Conservation (phyloP, 1,140 invertebrate species). For the Micrasema minimum region DNA sequence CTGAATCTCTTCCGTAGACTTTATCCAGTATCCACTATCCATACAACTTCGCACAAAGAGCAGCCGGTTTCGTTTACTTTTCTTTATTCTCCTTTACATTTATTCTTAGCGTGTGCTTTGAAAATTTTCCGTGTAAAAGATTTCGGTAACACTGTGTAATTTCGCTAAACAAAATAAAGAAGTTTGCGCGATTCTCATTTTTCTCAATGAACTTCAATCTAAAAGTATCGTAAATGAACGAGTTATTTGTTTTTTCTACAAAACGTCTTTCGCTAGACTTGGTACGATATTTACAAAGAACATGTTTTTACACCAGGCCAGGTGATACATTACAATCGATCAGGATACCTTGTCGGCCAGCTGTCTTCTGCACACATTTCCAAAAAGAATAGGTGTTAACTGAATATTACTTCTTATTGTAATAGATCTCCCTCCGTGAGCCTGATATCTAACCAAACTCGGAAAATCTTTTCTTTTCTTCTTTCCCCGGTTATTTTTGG, state of each 20-base stretch:
- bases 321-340: conserved; percentile 18
- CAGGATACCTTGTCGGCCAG: neutral
- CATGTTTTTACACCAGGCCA: neutral
- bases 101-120: conserved; percentile 15
- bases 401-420: conserved; percentile 9
- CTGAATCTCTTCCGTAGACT: neutral
- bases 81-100: neutral
- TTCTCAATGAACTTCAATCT: too few species aligned
- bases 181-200: too few species aligned
- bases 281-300: conserved; percentile 1
- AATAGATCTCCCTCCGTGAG: neutral
- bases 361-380: neutral
- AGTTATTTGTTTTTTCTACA: too few species aligned
- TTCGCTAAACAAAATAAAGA: too few species aligned
- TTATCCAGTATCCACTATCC: neutral
- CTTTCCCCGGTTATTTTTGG: too few species aligned
- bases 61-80: conserved; percentile 24
- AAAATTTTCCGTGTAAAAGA: too few species aligned
- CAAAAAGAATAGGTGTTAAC: conserved; percentile 10
- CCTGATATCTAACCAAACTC: neutral
- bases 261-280: neutral
- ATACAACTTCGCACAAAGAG: conserved; percentile 19
- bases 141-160: too few species aligned
- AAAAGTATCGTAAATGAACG: too few species aligned
- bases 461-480: neutral